These are phyloP conservation scores for Achlya flavicornis DNA, from an alignment of 2,888 invertebrate species.

Conservation along the genomic window DNA sequence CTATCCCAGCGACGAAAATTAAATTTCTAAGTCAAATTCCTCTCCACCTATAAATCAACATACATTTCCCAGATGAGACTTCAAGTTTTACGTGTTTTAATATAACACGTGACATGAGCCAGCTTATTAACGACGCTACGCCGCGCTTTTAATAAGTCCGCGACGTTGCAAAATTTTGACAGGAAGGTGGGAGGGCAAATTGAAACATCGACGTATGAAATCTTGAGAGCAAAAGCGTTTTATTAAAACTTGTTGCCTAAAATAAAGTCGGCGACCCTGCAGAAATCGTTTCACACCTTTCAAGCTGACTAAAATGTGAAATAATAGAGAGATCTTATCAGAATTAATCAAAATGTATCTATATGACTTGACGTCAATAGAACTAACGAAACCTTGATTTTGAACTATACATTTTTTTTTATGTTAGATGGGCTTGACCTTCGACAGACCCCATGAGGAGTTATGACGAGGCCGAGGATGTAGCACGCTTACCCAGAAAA, in stretches of 20 bases:
- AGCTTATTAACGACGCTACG: slow-evolving; percentile 39
- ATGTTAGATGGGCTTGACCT: too few relatives aligned
- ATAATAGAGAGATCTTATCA: too few relatives aligned
- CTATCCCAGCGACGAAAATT: background rate
- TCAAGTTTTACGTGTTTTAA: slow-evolving; percentile 28
- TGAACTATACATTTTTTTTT: too few relatives aligned
- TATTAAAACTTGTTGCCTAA: background rate
- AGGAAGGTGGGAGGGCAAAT: slow-evolving; percentile 18
- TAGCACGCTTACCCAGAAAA: too few relatives aligned
- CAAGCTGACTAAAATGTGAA: too few relatives aligned
- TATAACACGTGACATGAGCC: slow-evolving; percentile 25
- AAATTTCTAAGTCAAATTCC: background rate
- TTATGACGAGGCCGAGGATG: too few relatives aligned
- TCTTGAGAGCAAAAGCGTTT: background rate
- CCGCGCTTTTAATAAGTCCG: slow-evolving; percentile 40
- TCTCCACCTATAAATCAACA: slow-evolving; percentile 18
- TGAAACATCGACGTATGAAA: slow-evolving; percentile 31
- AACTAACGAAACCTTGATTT: too few relatives aligned
- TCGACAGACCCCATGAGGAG: too few relatives aligned
- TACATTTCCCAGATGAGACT: slow-evolving; percentile 4
- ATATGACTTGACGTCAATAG: too few relatives aligned
- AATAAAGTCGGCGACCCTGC: background rate
- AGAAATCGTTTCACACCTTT: background rate
- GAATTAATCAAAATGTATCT: too few relatives aligned
- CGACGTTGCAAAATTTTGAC: slow-evolving; percentile 39